These are phyloP conservation scores for Drosophila subquinaria DNA, from an alignment of 2,888 invertebrate genomes.

Conservation along the genomic window DNA sequence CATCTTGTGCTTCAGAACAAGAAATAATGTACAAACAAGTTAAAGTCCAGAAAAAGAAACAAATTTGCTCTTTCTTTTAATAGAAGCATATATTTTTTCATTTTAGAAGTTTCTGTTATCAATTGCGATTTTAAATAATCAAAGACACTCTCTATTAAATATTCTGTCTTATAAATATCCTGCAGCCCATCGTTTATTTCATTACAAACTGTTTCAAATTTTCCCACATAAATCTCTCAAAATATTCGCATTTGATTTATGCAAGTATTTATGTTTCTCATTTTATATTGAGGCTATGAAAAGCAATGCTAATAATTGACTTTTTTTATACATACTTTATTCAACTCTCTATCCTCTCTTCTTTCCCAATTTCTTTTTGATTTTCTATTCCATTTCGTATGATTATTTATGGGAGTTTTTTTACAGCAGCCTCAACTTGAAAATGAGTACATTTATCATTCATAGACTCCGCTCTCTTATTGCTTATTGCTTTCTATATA, in stretches of 20 bases:
- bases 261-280: constrained; percentile 40
- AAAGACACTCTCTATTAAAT: no score
- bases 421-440: constrained; percentile 10
- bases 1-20: neutral
- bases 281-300: constrained; percentile 30
- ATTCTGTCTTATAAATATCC: neutral
- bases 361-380: neutral
- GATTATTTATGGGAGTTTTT: constrained; percentile 51
- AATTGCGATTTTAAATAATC: no score
- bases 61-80: neutral
- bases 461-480: constrained; percentile 17
- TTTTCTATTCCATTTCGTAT: constrained; percentile 18
- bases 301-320: constrained; percentile 48
- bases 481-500: neutral
- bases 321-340: constrained; percentile 30
- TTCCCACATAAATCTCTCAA: constrained; percentile 21
- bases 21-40: neutral
- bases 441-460: constrained; percentile 56
- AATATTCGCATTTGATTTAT: constrained; percentile 38
- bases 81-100: neutral
- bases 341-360: neutral
- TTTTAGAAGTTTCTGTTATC: neutral
- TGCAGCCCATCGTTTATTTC: neutral
- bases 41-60: neutral
- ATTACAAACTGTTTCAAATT: neutral